Conservation (phyloP, 2,797 vertebrate genomes). For the Rhinophrynus dorsalis region DNA sequence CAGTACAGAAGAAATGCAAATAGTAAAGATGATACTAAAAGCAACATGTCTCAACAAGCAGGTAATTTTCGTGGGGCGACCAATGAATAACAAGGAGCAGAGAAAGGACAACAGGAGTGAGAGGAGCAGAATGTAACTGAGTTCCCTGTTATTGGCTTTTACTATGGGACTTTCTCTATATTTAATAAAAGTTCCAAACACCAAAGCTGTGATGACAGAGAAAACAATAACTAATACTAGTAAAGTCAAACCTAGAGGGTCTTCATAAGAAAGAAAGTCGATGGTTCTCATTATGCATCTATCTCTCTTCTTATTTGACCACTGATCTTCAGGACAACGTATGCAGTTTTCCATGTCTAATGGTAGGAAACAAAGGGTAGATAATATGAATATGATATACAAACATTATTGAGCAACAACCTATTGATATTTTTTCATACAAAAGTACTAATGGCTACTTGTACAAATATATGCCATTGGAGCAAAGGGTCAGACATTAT, state of each 20-base stretch:
- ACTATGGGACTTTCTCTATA: not conserved
- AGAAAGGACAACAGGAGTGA: conserved; percentile 3
- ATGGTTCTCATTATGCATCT: not conserved
- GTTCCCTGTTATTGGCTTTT: conserved; percentile 11
- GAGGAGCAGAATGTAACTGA: not conserved
- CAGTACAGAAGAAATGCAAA: not conserved
- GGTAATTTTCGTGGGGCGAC: not conserved
- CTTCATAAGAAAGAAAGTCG: not conserved
- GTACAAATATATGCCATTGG: no score
- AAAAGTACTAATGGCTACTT: no score
- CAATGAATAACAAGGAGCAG: conserved; percentile 3
- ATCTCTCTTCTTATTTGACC: not conserved
- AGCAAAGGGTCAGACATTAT: no score
- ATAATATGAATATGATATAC: no score
- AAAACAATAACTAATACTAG: not conserved
- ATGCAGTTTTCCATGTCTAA: not conserved
- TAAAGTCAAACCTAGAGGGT: not conserved
- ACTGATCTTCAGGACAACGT: conserved; percentile 5
- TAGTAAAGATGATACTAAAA: not conserved
- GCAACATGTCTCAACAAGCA: conserved; percentile 11
- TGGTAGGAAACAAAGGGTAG: no score
- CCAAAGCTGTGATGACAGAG: not conserved
- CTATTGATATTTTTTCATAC: no score
- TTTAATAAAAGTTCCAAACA: not conserved
- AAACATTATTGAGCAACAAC: no score